Conservation (phyloP, 2,113 vertebrate species). For the Tinamus guttatus region DNA sequence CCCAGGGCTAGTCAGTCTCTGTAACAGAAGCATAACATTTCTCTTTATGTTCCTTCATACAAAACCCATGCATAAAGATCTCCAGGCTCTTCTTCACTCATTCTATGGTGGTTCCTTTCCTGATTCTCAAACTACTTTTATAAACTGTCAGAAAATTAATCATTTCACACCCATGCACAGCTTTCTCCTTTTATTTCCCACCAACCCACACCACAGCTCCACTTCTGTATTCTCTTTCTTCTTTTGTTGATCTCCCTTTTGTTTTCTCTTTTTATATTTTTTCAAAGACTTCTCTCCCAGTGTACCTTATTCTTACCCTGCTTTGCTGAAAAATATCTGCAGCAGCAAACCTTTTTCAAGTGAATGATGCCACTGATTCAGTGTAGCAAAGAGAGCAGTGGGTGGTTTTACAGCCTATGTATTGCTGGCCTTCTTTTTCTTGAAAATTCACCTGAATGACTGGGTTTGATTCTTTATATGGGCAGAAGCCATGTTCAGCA, state of each 20-base stretch:
- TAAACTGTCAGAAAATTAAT: conserved; percentile 15
- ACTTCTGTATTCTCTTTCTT: neutral
- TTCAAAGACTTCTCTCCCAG: conserved; percentile 11
- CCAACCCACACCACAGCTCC: neutral
- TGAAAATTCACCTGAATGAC: neutral
- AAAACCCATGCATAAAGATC: neutral
- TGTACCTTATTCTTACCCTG: neutral
- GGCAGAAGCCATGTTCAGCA: neutral
- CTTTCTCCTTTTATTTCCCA: conserved; percentile 18
- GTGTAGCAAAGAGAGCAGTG: neutral
- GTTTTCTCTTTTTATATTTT: conserved; percentile 31
- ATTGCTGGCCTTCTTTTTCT: neutral
- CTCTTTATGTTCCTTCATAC: neutral
- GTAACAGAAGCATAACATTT: neutral
- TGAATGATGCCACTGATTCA: conserved; percentile 32
- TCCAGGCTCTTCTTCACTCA: neutral
- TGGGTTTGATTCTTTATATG: neutral
- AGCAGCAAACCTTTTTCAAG: neutral
- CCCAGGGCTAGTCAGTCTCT: neutral
- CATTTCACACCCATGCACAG: neutral
- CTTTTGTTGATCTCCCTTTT: neutral
- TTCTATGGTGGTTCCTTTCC: neutral
- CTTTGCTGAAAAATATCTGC: neutral
- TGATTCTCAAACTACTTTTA: conserved; percentile 22
- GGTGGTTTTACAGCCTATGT: neutral